Base-by-base conservation (phyloP, 2,797 vertebrate genomes). In the Sylvilagus floridanus region DNA sequence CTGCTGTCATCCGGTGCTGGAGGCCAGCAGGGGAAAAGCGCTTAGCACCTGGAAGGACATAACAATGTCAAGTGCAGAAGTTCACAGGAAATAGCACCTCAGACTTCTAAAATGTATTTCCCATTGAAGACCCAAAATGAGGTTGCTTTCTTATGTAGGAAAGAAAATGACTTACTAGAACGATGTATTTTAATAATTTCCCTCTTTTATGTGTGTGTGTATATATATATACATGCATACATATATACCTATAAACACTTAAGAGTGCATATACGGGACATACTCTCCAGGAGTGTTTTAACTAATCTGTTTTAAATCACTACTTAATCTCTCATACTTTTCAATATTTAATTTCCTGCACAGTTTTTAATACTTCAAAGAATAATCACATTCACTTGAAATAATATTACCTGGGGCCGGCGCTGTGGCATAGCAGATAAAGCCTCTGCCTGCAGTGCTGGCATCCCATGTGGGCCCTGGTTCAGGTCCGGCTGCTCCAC, bases 1-100 rank as follows among this genome's bases (percentile, higher is more conserved):
- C 99, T 37, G 98, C 99, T 0, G 98, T 98, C 98, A 99, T 97
- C 0, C 99, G 99, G 82, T 99, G 99, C 94, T 99, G 99, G 95
- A 99, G 98, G 22, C 98, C 99, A 37, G 98, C 98, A 35, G 99
- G 99, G 30, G 99, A 99, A 97, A 99, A 99, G 17, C 98, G 98
- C 73, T 99, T 98, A 32, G 98, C 98, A 16, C 98, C 99, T 99
- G 94, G 57, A 81, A 57, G 42, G 71, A 13, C 60, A 90, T 3
- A 87, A 82, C 4, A 73, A 91, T 57, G 60, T 84, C 84, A 92
- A 89, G 86, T 22, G 60, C 57, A 69, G 75, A 95, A 30, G n/a
- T 32, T 62, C 19, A 84, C 50, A 50, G 47, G 35, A 92, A 79
- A 62, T 30, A 7, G 83, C 8, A 91, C 5, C 1, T 77, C 26